Conservation (phyloP, 2,113 vertebrate genomes). For the Scomber colias region DNA sequence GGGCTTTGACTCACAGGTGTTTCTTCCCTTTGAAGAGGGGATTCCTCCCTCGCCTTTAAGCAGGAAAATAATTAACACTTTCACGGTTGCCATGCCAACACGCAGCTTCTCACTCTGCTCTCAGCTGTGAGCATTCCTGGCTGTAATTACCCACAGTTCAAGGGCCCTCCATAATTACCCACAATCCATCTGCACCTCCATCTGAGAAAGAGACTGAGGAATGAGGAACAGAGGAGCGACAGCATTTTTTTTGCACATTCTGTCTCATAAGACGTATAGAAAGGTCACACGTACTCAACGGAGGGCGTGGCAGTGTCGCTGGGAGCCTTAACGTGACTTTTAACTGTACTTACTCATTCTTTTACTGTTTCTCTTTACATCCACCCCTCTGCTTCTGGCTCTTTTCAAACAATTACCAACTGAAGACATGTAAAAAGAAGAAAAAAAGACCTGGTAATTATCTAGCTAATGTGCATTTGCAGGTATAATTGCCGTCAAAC, state of each 20-base stretch:
- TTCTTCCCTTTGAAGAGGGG: slow-evolving; percentile 73
- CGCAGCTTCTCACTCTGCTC: slow-evolving; percentile 47
- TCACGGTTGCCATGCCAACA: slow-evolving; percentile 79
- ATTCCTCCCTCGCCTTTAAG: slow-evolving; percentile 72
- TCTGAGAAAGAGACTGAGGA: slow-evolving; percentile 34
- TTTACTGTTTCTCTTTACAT: background rate
- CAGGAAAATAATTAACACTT: slow-evolving; percentile 79
- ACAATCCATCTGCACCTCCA: slow-evolving; percentile 68
- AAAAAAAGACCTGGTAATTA: slow-evolving; percentile 20
- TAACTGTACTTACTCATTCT: background rate
- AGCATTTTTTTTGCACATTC: slow-evolving; percentile 52
- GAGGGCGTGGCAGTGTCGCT: background rate
- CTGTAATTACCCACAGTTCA: slow-evolving; percentile 77
- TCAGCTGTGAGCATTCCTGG: slow-evolving; percentile 74
- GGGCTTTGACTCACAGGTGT: slow-evolving; percentile 66
- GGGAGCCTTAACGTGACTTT: slow-evolving; percentile 14
- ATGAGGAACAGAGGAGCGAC: slow-evolving; percentile 16
- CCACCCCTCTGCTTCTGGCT: background rate
- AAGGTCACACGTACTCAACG: slow-evolving; percentile 27
- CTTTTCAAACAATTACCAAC: background rate
- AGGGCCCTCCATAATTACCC: slow-evolving; percentile 77
- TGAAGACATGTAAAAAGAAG: background rate
- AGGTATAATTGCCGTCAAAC: slow-evolving; percentile 20
- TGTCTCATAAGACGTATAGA: slow-evolving; percentile 3
- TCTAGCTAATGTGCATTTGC: background rate